These are phyloP conservation scores for Mungos mungo DNA, from an alignment of 2,113 vertebrate genomes.

Conservation along the genomic window DNA sequence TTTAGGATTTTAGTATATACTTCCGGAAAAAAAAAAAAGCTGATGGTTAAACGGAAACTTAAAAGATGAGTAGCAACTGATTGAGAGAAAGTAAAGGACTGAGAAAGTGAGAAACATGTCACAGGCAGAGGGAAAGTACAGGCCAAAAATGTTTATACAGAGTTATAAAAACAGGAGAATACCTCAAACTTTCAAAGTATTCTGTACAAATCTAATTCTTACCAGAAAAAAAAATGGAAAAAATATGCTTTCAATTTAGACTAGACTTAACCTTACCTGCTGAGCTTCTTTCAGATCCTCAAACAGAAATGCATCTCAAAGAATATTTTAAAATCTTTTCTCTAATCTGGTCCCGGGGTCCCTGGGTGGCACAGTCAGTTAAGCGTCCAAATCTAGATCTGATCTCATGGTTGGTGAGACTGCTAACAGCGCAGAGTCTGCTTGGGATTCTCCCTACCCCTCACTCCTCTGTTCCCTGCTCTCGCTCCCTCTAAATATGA, in stretches of 20 bases:
- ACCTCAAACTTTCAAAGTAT: background rate
- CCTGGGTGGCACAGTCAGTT: too few species aligned
- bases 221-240: background rate
- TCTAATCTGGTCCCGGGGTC: background rate
- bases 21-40: background rate
- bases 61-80: background rate
- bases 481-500: too few species aligned
- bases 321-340: background rate
- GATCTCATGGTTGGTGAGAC: too few species aligned
- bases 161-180: background rate
- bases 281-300: constrained; percentile 2
- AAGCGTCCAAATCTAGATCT: too few species aligned
- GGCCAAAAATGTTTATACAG: background rate
- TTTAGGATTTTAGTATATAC: background rate
- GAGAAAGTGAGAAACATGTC: background rate
- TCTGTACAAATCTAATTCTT: background rate
- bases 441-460: too few species aligned
- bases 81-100: background rate
- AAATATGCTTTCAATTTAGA: constrained; percentile 9
- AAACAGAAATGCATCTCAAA: constrained; percentile 6
- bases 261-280: background rate
- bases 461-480: too few species aligned
- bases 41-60: background rate
- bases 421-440: too few species aligned
- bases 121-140: background rate